Conservation (phyloP, 1,140 invertebrate genomes). For the Cataglyphis hispanica region DNA sequence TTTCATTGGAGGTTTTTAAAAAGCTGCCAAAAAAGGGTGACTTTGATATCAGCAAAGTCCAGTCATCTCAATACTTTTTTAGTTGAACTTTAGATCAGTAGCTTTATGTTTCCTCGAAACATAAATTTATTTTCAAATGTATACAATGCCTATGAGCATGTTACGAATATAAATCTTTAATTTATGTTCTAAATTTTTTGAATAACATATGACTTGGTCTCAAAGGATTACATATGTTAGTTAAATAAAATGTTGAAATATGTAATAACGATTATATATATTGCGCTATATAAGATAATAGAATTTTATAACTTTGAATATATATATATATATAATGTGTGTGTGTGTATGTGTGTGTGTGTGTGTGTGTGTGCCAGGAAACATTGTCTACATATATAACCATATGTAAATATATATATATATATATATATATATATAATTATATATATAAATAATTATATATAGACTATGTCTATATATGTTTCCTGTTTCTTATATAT, state of each 20-base stretch:
- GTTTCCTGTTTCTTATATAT: no score
- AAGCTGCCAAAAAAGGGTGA: conserved; percentile 90
- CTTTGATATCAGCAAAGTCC: conserved; percentile 92
- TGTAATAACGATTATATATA: background rate
- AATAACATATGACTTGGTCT: background rate
- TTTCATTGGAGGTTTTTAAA: background rate
- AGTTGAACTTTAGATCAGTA: conserved; percentile 86
- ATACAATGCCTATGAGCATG: background rate
- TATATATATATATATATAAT: no score
- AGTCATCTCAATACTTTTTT: conserved; percentile 94
- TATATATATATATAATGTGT: no score
- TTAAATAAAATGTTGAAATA: background rate
- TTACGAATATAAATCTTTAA: background rate
- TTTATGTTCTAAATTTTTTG: no score
- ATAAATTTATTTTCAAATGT: background rate
- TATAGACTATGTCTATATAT: no score
- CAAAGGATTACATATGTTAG: background rate
- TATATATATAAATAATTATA: no score
- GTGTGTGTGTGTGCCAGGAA: no score
- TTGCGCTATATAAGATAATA: background rate
- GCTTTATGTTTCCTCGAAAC: background rate
- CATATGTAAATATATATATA: no score
- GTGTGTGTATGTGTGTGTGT: no score
- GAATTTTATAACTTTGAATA: background rate
- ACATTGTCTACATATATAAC: no score